Percentiles rank a stretch among this genome's conserved stretches.
Conservation (phyloP, 2,113 vertebrate genomes). For the Coracopsis vasa region DNA sequence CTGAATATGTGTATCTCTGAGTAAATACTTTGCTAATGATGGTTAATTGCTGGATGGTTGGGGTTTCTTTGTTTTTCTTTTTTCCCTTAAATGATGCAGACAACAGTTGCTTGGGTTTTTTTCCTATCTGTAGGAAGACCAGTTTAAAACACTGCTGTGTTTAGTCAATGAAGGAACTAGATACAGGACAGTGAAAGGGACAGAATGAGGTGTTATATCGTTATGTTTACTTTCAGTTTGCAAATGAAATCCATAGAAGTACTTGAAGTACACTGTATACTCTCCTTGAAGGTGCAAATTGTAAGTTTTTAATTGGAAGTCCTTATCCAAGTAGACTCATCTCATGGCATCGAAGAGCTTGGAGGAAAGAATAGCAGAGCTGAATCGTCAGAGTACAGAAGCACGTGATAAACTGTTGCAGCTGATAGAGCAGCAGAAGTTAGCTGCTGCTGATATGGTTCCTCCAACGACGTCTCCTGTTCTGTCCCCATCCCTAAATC, state of each 20-base stretch:
- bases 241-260: background rate
- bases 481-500: constrained; percentile 53
- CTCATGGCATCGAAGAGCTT: constrained; percentile 57
- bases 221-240: background rate
- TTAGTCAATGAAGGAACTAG: background rate
- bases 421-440: constrained; percentile 89
- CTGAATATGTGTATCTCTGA: background rate
- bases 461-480: constrained; percentile 73
- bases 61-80: background rate
- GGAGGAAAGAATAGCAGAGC: constrained; percentile 87
- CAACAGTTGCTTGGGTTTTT: background rate
- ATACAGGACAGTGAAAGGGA: background rate
- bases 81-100: background rate
- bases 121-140: background rate
- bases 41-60: background rate
- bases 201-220: background rate
- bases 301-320: background rate
- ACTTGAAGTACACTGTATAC: background rate
- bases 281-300: background rate
- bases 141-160: background rate
- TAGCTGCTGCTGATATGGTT: constrained; percentile 18
- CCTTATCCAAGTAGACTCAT: constrained; percentile 43
- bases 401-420: constrained; percentile 84
- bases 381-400: constrained; percentile 87
- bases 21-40: background rate